Conservation (phyloP, 2,888 invertebrate species). For the Trichogramma evanescens region DNA sequence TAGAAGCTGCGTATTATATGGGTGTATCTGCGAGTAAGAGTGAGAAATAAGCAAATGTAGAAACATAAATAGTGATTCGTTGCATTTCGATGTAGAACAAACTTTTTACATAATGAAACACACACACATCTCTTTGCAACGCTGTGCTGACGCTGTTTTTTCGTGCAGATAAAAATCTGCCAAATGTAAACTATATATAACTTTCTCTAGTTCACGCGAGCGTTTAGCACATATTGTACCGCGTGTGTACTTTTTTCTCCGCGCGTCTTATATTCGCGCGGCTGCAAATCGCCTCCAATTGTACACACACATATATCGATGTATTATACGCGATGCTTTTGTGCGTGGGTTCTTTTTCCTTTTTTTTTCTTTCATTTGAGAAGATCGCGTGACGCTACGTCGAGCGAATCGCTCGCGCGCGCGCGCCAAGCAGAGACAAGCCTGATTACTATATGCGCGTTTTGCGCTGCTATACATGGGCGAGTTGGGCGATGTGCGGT, state of each 20-base stretch:
- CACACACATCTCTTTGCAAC: not conserved
- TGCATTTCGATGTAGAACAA: not conserved
- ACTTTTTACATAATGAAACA: slow-evolving; percentile 13
- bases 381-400: not conserved
- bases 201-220: too few relatives aligned
- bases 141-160: not conserved
- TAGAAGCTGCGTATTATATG: too few relatives aligned
- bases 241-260: too few relatives aligned
- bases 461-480: not conserved
- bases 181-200: not conserved
- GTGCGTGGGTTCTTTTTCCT: too few relatives aligned
- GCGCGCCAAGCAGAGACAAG: not conserved
- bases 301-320: too few relatives aligned
- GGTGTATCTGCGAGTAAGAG: not conserved
- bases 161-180: not conserved
- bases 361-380: too few relatives aligned
- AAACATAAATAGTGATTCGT: too few relatives aligned
- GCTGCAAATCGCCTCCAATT: too few relatives aligned
- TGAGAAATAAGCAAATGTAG: not conserved
- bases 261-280: too few relatives aligned
- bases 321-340: too few relatives aligned
- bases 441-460: not conserved
- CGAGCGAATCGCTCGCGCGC: slow-evolving; percentile 9
- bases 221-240: too few relatives aligned
- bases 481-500: slow-evolving; percentile 1